Base-by-base conservation (phyloP, 2,113 vertebrate species). In the Polyodon spathula region DNA sequence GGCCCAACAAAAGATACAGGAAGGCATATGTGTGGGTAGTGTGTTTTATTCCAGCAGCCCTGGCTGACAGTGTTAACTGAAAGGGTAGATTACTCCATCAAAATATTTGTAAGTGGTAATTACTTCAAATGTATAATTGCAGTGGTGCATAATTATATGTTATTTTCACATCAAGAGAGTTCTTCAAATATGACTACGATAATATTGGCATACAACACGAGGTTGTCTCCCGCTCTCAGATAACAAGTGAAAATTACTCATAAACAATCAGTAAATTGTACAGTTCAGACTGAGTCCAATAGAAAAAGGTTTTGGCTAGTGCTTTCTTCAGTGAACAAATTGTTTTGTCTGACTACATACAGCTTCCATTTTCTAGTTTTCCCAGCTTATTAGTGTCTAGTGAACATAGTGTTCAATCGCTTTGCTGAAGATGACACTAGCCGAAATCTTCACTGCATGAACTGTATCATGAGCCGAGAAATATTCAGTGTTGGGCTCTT, bases 1-100 rank as follows among this genome's bases (percentile, higher is more conserved):
- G 73, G 83, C 76, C 79, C 79, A 82, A 79, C 71, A 69, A 74
- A 82, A 78, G 53, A 54, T 9, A 63, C 44, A 59, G 51, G 54
- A 56, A 48, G 56, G 56, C 53, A 44, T 14, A 65, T 37, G 4
- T 5, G 1, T 5, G 8, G 11, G 46, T 50, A 5, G n/a, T n/a
- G n/a, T n/a, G 46, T 50, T 50, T 5, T 8, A 4, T 12, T 11
- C 46, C 37, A 60, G 39, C 55, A 53, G 43, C 59, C 42, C 38
- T 11, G 52, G 50, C 17, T 8, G 38, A 38, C 53, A 55, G 56
- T 6, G 57, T 57, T 41, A 61, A 38, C 42, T 57, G 56, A 60
- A 59, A 65, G 54, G 11, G 10, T 38, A 4, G 59, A 66, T 64
- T 60, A 63, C 37, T 54, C 54, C 55, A 54, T 48, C 61, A 63